Evolutionary conservation across 2,113 vertebrate genomes (phyloP), one percentile per base, ranked within the genome.

Genomic region (Chaetorhynchus papuensis): DNA sequence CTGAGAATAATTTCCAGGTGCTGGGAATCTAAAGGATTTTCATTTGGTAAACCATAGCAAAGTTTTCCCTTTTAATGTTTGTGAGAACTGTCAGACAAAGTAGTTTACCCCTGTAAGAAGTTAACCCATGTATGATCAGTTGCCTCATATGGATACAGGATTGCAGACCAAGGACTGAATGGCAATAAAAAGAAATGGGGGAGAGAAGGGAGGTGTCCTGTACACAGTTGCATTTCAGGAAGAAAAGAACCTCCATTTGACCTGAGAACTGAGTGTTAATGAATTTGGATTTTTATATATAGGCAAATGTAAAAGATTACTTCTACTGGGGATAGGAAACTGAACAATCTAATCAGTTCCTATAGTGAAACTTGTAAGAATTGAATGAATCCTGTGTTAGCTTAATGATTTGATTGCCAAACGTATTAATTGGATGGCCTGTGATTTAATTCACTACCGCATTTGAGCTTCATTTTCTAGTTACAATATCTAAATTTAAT

Each of bases 111-210:
- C 21, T 56, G 6, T 28, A 66, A 59, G 50, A 78, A 87, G 13
- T 26, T 49, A 26, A 15, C 24, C 24, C 9, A 19, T 11, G 6
- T 27, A 13, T 17, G 16, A 42, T 45, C 23, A 15, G 11, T 21
- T 70, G 9, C 23, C 26, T 66, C 23, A 52, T 47, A 39, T 0
- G 23, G 28, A 41, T 42, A 57, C 18, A 42, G 17, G 7, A 37
- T 1, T 78, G 27, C 26, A 42, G 57, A 78, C 75, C 0, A 0
- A 39, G 60, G 63, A 42, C 2, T 10, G 18, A 59, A 63, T 3
- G 7, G 10, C 24, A 92, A 64, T 61, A 49, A 66, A 70, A 93
- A 30, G 28, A 77, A 64, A n/a, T 6, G 15, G 6, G 3, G 6
- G 11, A 19, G 10, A 66, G 5, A 3, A 11, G 15, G 2, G 9